Evolutionary conservation across 2,888 invertebrate genomes (phyloP), one percentile per base, ranked within the genome.

Genomic region (Leptinotarsa tumamoca): DNA sequence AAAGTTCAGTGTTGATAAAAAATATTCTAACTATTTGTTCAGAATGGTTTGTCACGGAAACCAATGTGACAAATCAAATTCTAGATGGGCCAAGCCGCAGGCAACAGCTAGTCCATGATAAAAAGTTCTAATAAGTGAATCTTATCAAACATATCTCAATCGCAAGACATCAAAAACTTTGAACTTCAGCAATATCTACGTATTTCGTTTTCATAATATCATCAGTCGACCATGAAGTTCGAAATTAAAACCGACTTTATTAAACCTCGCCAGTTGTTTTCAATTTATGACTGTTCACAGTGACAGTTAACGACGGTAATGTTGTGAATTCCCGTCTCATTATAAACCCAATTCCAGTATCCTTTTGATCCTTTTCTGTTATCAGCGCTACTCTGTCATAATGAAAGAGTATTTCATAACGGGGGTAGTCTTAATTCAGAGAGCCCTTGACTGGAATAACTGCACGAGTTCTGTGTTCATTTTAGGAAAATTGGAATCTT

Each of bases 401-500:
- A 43, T 33, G n/a, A 13, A 17, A 18, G 33, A 63, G 33, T 63
- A 63, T 63, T 17, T 43, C 63, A 63, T 63, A 63, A 63, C 27
- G 17, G 33, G 63, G n/a, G 18, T 33, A 10, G n/a, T 63, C 63
- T 63, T 18, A 33, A 63, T 63, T 63, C 4, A 3, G 63, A 63
- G n/a, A 43, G 43, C 63, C 43, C 33, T 63, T 63, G n/a, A 43
- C n/a, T 63, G 43, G 63, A 63, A 63, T 33, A 17, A 14, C 63
- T 0, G 7, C 10, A 4, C 63, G 63, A 63, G 43, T 3, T 63
- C 18, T n/a, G 7, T 2, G 43, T 63, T 63, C 63, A n/a, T 43
- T 63, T 43, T 5, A n/a, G 3, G 63, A 63, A 33, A 63, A 63
- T 63, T 43, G 43, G n/a, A 63, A 63, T 63, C 63, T 63, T n/a